Conservation (phyloP, 1,140 invertebrate genomes). For the Lepidurus arcticus region DNA sequence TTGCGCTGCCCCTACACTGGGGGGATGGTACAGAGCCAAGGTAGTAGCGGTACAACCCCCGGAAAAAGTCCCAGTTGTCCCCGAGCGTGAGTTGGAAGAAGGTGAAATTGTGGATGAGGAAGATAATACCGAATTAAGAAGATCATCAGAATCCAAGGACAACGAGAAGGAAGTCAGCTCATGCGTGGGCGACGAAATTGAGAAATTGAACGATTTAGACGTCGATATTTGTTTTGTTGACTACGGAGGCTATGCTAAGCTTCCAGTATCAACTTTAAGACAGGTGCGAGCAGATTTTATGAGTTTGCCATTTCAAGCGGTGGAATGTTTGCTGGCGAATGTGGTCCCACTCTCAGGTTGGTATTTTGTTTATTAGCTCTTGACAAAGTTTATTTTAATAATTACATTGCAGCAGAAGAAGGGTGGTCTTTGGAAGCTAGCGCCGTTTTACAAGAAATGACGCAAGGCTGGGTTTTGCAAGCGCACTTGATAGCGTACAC, state of each 20-base stretch:
- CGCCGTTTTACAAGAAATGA: slow-evolving; percentile 66
- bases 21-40: slow-evolving; percentile 82
- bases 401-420: slow-evolving; percentile 38
- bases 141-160: background rate
- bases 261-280: slow-evolving; percentile 65
- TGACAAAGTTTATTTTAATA: slow-evolving; percentile 37
- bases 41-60: slow-evolving; percentile 55
- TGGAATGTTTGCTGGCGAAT: slow-evolving; percentile 85
- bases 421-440: slow-evolving; percentile 68
- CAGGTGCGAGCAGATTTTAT: slow-evolving; percentile 90
- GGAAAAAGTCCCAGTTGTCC: background rate
- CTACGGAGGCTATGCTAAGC: slow-evolving; percentile 80
- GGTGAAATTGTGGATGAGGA: slow-evolving; percentile 20
- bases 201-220: slow-evolving; percentile 47
- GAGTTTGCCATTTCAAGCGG: slow-evolving; percentile 89
- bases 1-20: slow-evolving; percentile 73
- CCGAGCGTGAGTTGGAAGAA: slow-evolving; percentile 25
- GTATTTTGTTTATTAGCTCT: slow-evolving; percentile 28
- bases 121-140: background rate
- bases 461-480: slow-evolving; percentile 70
- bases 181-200: slow-evolving; percentile 44
- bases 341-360: slow-evolving; percentile 70
- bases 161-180: background rate
- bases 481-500: slow-evolving; percentile 78
- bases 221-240: slow-evolving; percentile 83